A percentile compares a stretch with the other conserved stretches of the same genome.
Evolutionary conservation across 2,113 vertebrate genomes (phyloP).

Genomic region (Athene noctua): DNA sequence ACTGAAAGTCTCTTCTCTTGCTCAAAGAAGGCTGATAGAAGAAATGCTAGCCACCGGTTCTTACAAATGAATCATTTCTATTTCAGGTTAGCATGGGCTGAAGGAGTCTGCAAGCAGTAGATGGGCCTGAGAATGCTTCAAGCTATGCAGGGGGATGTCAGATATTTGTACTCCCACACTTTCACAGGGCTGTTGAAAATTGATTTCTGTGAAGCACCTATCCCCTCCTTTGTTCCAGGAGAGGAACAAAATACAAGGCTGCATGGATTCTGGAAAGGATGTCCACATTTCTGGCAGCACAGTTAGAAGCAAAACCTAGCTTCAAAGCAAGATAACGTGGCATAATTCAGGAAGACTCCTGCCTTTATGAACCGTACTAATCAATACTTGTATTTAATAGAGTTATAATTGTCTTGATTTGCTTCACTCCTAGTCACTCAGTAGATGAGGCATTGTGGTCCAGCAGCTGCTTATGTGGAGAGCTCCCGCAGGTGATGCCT

Average conservation of each 20-base stretch:
- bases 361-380: background rate
- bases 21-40: background rate
- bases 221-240: background rate
- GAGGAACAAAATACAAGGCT: background rate
- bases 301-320: background rate
- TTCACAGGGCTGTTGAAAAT: background rate
- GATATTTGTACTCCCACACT: background rate
- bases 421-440: background rate
- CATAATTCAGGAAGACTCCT: background rate
- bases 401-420: background rate
- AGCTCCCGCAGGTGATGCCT: background rate
- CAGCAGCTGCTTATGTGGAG: background rate
- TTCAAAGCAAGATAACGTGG: background rate
- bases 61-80: background rate
- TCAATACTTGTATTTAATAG: background rate
- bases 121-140: background rate
- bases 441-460: background rate
- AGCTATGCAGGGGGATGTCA: background rate
- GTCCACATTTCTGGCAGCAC: background rate
- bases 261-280: background rate
- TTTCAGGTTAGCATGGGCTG: background rate
- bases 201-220: background rate
- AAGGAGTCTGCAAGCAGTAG: background rate
- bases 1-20: background rate
- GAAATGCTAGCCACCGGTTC: background rate